Conservation (phyloP, 2,113 vertebrate genomes). For the Pollimyrus isidori region DNA sequence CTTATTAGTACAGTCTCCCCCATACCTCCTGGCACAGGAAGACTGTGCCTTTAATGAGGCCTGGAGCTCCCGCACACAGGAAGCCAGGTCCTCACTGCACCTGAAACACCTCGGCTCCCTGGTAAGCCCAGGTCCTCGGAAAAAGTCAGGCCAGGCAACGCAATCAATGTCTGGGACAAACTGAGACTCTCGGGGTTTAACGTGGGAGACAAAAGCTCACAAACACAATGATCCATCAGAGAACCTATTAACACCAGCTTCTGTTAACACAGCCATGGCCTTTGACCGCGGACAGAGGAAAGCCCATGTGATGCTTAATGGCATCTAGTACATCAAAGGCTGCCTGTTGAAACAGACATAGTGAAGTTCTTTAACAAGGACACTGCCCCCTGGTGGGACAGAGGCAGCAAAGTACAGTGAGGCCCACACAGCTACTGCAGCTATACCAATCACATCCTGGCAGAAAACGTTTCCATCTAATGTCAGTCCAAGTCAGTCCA, state of each 20-base stretch:
- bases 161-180: slow-evolving; percentile 4
- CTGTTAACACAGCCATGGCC: background rate
- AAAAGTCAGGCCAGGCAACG: background rate
- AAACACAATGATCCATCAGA: background rate
- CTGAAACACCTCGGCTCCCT: background rate
- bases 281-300: background rate
- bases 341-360: background rate
- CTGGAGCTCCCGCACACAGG: background rate
- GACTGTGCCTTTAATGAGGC: background rate
- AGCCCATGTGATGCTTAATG: background rate
- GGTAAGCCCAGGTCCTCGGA: background rate
- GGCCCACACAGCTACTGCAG: background rate
- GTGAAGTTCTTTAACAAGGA: background rate
- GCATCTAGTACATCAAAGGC: background rate
- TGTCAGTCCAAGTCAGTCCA: background rate
- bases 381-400: background rate
- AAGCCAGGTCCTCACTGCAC: background rate
- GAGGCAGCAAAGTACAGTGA: background rate
- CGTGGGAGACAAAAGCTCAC: background rate
- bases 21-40: background rate
- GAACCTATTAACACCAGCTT: background rate
- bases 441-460: background rate
- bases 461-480: background rate
- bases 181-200: background rate
- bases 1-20: background rate